phyloP scores from a whole-genome alignment of 2,113 vertebrate genomes.

The Otocyon megalotis region DNA sequence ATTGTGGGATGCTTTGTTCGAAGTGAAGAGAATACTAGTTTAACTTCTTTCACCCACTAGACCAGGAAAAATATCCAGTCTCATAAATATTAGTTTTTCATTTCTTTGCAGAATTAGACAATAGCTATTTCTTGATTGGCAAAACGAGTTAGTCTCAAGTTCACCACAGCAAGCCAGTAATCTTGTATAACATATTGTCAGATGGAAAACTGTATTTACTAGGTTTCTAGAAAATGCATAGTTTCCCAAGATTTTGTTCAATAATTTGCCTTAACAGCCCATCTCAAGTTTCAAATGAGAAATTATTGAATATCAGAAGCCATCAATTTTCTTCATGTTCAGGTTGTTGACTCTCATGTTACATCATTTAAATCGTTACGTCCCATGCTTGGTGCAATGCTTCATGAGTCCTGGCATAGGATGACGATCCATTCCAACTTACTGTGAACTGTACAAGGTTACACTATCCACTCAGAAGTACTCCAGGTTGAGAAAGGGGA shows the following conservation, averaged over 20 bases:
- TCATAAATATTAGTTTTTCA: background rate
- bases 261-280: background rate
- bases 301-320: background rate
- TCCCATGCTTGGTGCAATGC: background rate
- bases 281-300: background rate
- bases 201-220: background rate
- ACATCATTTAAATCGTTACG: background rate
- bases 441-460: background rate
- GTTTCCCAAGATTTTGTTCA: background rate
- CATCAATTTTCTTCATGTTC: background rate
- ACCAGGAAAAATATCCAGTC: background rate
- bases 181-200: background rate
- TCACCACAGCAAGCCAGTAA: background rate
- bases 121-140: background rate
- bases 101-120: background rate
- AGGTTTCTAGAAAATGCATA: background rate
- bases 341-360: background rate
- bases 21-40: background rate
- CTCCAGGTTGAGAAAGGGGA: no score
- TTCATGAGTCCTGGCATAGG: background rate
- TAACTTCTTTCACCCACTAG: background rate
- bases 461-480: background rate
- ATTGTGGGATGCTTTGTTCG: background rate
- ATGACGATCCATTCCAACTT: background rate
- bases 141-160: background rate